phyloP scores from a whole-genome alignment of 2,797 vertebrate genomes.

The Hephaestus fuliginosus region DNA sequence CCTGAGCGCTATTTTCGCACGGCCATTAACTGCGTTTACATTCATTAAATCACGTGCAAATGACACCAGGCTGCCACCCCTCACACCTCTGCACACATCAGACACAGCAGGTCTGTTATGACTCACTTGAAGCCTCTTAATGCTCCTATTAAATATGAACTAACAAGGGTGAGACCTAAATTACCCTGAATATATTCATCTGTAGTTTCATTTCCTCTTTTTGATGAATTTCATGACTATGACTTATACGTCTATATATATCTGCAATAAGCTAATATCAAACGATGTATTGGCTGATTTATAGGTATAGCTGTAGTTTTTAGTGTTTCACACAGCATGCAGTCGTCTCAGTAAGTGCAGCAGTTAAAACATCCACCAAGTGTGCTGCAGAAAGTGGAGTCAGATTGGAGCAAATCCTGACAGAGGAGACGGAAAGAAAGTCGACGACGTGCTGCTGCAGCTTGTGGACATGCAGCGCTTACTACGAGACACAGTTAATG shows the following conservation, averaged over 20 bases:
- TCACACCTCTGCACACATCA: background rate
- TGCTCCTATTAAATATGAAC: too few relatives aligned
- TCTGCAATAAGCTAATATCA: background rate
- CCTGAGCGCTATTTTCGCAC: too few relatives aligned
- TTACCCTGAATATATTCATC: too few relatives aligned
- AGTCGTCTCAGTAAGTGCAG: background rate
- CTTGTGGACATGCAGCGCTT: background rate
- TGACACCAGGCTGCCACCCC: background rate
- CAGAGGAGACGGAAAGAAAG: background rate
- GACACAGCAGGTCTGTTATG: background rate
- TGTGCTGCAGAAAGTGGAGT: background rate
- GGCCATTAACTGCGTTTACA: too few relatives aligned
- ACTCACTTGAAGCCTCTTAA: background rate
- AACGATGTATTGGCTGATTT: background rate
- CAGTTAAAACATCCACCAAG: background rate
- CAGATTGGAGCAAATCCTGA: background rate
- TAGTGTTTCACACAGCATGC: background rate
- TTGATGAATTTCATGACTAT: too few relatives aligned
- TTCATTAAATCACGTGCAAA: too few relatives aligned
- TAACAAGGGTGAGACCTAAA: background rate
- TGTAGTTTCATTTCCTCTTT: too few relatives aligned
- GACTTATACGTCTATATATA: too few relatives aligned
- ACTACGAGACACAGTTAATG: conserved; percentile 8
- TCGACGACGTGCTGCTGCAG: conserved; percentile 2
- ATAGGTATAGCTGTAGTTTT: background rate